Evolutionary conservation across 2,113 vertebrate genomes (phyloP).

Genomic region (Myrmecophaga tridactyla): DNA sequence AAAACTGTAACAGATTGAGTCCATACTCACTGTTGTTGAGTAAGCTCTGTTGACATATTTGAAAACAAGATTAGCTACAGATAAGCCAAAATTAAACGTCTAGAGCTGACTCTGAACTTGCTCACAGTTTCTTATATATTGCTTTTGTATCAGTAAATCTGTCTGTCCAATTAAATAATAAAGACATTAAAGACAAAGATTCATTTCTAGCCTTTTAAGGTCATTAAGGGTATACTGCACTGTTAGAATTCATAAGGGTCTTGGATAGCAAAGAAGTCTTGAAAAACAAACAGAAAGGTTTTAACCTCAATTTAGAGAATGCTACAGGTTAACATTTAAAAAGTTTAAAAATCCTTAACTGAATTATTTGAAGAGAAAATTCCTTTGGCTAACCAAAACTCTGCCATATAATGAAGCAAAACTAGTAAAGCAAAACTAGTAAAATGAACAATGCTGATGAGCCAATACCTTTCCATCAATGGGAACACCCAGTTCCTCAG

Average conservation of each 20-base stretch:
- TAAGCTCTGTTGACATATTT: background rate
- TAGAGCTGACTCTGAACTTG: background rate
- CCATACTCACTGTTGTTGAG: background rate
- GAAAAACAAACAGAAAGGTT: background rate
- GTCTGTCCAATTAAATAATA: slow-evolving; percentile 33
- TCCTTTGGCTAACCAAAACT: slow-evolving; percentile 23
- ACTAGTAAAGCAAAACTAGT: background rate
- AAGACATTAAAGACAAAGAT: slow-evolving; percentile 5
- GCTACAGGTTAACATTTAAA: slow-evolving; percentile 23
- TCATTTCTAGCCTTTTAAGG: slow-evolving; percentile 37
- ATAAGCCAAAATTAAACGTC: slow-evolving; percentile 38
- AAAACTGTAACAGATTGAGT: background rate
- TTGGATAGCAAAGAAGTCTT: slow-evolving; percentile 34
- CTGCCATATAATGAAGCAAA: background rate
- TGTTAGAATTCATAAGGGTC: background rate
- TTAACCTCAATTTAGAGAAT: slow-evolving; percentile 41
- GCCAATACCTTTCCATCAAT: slow-evolving; percentile 89
- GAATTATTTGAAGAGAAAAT: slow-evolving; percentile 32
- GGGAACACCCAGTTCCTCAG: slow-evolving; percentile 89
- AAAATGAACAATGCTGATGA: slow-evolving; percentile 41
- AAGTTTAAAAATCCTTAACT: slow-evolving; percentile 2
- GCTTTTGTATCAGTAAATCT: slow-evolving; percentile 10
- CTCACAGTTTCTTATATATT: slow-evolving; percentile 46
- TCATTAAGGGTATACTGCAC: background rate
- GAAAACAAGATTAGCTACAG: slow-evolving; percentile 19